Conservation (phyloP, 2,113 vertebrate species). For the Pteropus alecto region DNA sequence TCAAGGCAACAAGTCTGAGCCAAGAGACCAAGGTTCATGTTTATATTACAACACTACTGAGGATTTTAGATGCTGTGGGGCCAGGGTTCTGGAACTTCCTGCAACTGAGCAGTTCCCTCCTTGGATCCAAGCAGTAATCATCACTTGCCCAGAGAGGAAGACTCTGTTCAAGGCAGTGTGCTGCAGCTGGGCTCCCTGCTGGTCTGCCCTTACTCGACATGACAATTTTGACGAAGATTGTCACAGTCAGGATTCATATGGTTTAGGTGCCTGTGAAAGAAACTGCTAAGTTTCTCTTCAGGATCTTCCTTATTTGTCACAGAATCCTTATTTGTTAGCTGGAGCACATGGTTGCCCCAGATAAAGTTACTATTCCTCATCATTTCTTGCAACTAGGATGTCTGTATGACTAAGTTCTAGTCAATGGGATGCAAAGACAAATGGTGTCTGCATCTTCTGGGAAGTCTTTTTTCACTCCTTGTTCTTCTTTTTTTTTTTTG, state of each 20-base stretch:
- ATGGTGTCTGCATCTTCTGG: background rate
- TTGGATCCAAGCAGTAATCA: background rate
- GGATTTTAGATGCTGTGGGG: background rate
- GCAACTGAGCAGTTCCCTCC: background rate
- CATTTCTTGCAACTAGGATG: background rate
- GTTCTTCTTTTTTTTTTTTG: background rate
- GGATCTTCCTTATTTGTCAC: background rate
- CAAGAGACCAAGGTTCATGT: background rate
- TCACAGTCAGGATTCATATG: background rate
- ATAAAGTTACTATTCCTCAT: background rate
- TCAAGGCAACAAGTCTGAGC: background rate
- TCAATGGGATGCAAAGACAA: background rate
- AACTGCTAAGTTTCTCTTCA: background rate
- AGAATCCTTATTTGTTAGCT: background rate
- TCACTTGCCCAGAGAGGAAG: background rate
- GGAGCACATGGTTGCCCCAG: background rate
- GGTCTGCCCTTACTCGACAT: background rate
- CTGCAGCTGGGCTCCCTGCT: background rate
- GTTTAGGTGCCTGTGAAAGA: background rate
- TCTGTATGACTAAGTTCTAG: background rate
- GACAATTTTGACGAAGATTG: background rate
- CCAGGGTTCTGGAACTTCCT: background rate
- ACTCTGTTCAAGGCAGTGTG: fast-evolving
- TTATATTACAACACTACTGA: background rate
- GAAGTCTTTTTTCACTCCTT: background rate